phyloP scores from a whole-genome alignment of 2,797 vertebrate genomes.

The Siniperca undulata region DNA sequence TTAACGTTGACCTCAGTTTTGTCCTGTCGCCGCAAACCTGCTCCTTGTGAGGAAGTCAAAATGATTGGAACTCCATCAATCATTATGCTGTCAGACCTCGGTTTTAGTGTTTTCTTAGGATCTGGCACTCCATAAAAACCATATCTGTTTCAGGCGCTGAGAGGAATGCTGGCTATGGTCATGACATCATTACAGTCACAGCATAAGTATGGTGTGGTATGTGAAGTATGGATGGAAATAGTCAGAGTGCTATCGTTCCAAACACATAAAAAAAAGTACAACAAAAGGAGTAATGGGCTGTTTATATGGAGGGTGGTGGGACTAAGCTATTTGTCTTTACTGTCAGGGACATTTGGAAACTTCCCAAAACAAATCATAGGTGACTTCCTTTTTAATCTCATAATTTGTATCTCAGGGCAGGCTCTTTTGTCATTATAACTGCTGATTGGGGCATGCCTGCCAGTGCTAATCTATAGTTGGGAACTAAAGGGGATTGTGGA shows the following conservation, averaged over 20 bases:
- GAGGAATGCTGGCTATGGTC: conserved; percentile 56
- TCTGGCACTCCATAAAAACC: not conserved
- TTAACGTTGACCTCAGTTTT: not conserved
- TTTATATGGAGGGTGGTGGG: not conserved
- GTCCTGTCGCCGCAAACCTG: not conserved
- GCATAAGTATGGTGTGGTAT: conserved; percentile 68
- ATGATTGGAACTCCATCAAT: not conserved
- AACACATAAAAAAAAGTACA: conserved; percentile 25
- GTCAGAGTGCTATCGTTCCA: conserved; percentile 29
- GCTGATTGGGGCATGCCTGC: conserved; percentile 52
- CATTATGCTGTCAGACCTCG: not conserved
- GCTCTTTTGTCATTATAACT: conserved; percentile 21
- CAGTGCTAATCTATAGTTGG: conserved; percentile 38
- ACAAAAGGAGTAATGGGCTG: conserved; percentile 12
- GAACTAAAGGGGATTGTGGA: conserved; percentile 62
- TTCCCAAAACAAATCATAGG: conserved; percentile 23
- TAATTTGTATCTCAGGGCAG: conserved; percentile 1
- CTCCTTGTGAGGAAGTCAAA: not conserved
- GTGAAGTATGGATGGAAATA: conserved; percentile 54
- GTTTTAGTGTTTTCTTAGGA: not conserved
- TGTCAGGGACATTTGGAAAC: conserved; percentile 19
- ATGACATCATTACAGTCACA: conserved; percentile 63
- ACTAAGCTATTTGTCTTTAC: not conserved
- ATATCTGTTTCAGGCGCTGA: not conserved
- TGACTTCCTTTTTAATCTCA: conserved; percentile 28